phyloP scores from a whole-genome alignment of 2,888 invertebrate genomes.

The Saturnia pavonia region DNA sequence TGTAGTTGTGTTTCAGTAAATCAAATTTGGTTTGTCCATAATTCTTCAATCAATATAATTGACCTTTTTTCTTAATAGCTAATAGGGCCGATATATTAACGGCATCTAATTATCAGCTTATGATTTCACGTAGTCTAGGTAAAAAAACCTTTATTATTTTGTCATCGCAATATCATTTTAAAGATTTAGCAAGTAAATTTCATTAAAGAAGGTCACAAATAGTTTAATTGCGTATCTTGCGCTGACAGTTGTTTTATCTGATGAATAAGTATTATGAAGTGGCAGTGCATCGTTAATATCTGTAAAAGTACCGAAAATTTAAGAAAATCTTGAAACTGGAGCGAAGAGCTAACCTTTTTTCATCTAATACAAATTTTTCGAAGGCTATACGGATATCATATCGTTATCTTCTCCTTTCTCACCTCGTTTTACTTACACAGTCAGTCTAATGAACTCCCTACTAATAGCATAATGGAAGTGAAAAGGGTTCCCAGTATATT shows the following conservation, averaged over 20 bases:
- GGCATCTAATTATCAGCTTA: too few relatives aligned
- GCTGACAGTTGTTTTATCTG: not conserved
- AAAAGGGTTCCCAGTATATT: slow-evolving; percentile 36
- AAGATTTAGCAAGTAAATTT: not conserved
- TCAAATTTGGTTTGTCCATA: not conserved
- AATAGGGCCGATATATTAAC: not conserved
- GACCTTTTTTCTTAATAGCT: not conserved
- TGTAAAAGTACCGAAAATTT: not conserved
- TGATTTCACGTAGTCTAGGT: too few relatives aligned
- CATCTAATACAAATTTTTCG: not conserved
- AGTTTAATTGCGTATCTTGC: not conserved
- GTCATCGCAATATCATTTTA: not conserved
- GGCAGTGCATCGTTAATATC: not conserved
- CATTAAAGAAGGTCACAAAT: not conserved
- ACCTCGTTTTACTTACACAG: not conserved
- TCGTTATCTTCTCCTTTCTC: not conserved
- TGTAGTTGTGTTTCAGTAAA: not conserved
- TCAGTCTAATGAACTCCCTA: slow-evolving; percentile 8
- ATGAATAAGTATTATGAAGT: not conserved
- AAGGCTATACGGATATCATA: not conserved
- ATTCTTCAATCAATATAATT: not conserved
- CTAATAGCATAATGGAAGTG: slow-evolving; percentile 22
- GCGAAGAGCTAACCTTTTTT: not conserved
- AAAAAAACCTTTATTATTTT: not conserved
- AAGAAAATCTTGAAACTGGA: not conserved